Conservation (phyloP, 2,113 vertebrate genomes). For the Stercorarius parasiticus region DNA sequence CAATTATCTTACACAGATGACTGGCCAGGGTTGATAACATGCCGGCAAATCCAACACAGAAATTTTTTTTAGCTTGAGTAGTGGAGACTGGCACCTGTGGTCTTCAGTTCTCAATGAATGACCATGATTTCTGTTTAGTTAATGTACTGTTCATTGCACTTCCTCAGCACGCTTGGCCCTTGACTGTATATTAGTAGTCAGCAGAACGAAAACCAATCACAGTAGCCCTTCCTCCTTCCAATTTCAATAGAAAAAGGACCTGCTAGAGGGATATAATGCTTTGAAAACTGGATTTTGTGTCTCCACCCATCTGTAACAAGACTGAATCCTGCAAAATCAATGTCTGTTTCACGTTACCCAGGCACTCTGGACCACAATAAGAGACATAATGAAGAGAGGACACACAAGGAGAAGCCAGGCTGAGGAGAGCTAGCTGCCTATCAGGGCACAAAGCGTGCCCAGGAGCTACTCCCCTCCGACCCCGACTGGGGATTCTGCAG, state of each 20-base stretch:
- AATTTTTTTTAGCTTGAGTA: background rate
- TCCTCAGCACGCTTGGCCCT: background rate
- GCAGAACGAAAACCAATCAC: background rate
- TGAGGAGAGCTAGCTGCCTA: background rate
- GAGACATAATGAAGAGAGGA: background rate
- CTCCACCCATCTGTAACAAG: background rate
- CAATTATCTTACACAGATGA: background rate
- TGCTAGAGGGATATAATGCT: background rate
- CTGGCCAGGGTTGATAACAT: background rate
- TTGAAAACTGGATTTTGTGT: background rate
- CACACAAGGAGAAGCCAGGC: background rate
- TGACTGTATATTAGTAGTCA: background rate
- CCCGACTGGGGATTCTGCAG: background rate
- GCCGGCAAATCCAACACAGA: background rate
- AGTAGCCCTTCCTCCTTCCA: background rate
- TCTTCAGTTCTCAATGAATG: background rate
- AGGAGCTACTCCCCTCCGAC: background rate
- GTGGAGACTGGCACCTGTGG: background rate
- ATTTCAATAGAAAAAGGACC: background rate
- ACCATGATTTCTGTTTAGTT: background rate
- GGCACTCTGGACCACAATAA: background rate
- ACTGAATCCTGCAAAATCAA: background rate
- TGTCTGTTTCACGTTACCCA: background rate
- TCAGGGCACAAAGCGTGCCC: background rate
- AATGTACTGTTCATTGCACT: background rate